A percentile compares a stretch with the other conserved stretches of the same genome.
Evolutionary conservation across 1,140 invertebrate species (phyloP).

Genomic region (Scaptomyza pallida): DNA sequence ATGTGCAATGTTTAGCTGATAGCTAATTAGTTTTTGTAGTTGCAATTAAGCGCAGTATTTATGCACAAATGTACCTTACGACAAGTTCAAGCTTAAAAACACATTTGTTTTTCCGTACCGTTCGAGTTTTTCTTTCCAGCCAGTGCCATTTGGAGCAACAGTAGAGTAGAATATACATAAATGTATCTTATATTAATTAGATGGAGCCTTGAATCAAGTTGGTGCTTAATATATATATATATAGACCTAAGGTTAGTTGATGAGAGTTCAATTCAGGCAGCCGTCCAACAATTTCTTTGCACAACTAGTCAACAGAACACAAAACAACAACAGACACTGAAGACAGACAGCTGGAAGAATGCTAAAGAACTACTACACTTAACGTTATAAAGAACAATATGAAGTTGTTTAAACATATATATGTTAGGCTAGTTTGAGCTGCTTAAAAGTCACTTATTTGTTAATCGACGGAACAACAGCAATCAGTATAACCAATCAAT

Average conservation of each 20-base stretch:
- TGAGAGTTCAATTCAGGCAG: slow-evolving; percentile 55
- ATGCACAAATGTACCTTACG: slow-evolving; percentile 80
- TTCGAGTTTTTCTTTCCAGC: slow-evolving; percentile 75
- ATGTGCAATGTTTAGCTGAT: slow-evolving; percentile 62
- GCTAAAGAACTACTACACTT: slow-evolving; percentile 38
- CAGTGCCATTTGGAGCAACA: slow-evolving; percentile 67
- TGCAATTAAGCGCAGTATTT: slow-evolving; percentile 67
- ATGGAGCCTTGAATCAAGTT: slow-evolving; percentile 74
- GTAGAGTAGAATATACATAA: slow-evolving; percentile 20
- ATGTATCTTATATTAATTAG: slow-evolving; percentile 17
- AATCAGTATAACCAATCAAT: slow-evolving; percentile 24
- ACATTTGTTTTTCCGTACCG: slow-evolving; percentile 55
- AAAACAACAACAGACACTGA: slow-evolving; percentile 18
- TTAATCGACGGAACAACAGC: slow-evolving; percentile 4
- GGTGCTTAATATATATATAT: slow-evolving; percentile 66
- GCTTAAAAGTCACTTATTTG: slow-evolving; percentile 78
- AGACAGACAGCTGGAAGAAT: slow-evolving; percentile 45
- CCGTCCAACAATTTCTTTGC: slow-evolving; percentile 65
- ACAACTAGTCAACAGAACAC: slow-evolving; percentile 72
- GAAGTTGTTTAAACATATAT: background rate
- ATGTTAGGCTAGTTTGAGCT: slow-evolving; percentile 46
- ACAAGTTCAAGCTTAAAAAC: slow-evolving; percentile 26
- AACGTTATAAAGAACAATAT: slow-evolving; percentile 15
- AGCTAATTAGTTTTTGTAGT: slow-evolving; percentile 52
- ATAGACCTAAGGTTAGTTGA: slow-evolving; percentile 51